Evolutionary conservation across 2,888 invertebrate genomes (phyloP).

Genomic region (Rotaria sp.): DNA sequence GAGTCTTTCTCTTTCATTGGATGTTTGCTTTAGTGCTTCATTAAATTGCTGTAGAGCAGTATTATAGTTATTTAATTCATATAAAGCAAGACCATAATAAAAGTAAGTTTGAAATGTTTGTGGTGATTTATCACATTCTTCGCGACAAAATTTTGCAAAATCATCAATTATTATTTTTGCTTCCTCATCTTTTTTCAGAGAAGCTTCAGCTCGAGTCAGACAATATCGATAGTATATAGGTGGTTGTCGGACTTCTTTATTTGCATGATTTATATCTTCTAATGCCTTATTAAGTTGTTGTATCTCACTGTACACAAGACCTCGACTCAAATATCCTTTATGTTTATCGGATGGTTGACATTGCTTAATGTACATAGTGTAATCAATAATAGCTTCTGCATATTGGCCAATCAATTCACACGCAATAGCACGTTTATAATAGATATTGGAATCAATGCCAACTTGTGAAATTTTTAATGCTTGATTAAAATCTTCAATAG

Average conservation of each 20-base stretch:
- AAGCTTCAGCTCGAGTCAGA: background rate
- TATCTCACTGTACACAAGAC: background rate
- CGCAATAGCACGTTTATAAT: background rate
- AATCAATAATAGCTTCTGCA: background rate
- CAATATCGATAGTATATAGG: background rate
- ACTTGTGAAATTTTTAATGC: background rate
- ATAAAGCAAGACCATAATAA: background rate
- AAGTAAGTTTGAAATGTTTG: background rate
- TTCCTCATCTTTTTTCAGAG: background rate
- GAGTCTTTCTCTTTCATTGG: background rate
- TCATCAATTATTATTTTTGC: background rate
- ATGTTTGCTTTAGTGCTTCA: background rate
- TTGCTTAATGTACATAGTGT: background rate
- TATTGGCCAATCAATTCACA: background rate
- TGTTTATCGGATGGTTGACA: background rate
- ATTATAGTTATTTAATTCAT: background rate
- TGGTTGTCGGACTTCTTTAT: background rate
- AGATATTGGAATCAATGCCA: background rate
- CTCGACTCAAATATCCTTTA: background rate
- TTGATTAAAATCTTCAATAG: background rate
- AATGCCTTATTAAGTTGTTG: background rate
- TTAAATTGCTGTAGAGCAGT: background rate
- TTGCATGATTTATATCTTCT: background rate
- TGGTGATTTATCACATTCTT: background rate
- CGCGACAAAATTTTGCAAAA: background rate